A percentile compares a stretch with the other conserved stretches of the same genome.
Evolutionary conservation across 1,140 invertebrate genomes (phyloP).

Genomic region (Panagrolaimus sp.): DNA sequence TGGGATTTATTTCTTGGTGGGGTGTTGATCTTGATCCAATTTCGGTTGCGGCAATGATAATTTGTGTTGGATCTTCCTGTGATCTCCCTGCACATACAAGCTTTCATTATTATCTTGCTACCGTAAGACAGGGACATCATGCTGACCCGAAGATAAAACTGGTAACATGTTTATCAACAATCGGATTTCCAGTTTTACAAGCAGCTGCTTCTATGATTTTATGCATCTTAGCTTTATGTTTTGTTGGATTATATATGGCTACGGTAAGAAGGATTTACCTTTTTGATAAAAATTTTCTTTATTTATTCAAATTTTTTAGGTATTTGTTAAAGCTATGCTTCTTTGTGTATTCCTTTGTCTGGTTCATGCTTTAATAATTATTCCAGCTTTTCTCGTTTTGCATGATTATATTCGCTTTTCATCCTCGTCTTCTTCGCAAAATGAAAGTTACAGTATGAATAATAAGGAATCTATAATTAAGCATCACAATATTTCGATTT

Average conservation of each 20-base stretch:
- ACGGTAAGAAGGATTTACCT: too few relatives aligned
- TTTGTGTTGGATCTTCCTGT: slow-evolving; percentile 61
- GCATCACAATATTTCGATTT: too few relatives aligned
- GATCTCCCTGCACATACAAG: slow-evolving; percentile 49
- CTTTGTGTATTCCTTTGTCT: slow-evolving; percentile 53
- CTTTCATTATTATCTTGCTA: slow-evolving; percentile 44
- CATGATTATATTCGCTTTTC: slow-evolving; percentile 18
- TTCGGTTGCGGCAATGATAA: slow-evolving; percentile 62
- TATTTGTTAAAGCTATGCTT: slow-evolving; percentile 55
- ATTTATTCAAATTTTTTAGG: slow-evolving; percentile 32
- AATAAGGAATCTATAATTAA: too few relatives aligned
- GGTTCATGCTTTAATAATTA: slow-evolving; percentile 53
- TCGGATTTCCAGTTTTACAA: slow-evolving; percentile 54
- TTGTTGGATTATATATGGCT: too few relatives aligned
- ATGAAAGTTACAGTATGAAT: too few relatives aligned
- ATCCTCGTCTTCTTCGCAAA: too few relatives aligned
- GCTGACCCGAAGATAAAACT: slow-evolving; percentile 36
- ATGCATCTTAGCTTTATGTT: slow-evolving; percentile 23
- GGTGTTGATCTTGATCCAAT: slow-evolving; percentile 60
- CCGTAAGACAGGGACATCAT: slow-evolving; percentile 13
- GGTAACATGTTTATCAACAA: slow-evolving; percentile 56
- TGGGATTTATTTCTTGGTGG: slow-evolving; percentile 61
- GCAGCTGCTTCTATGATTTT: slow-evolving; percentile 51
- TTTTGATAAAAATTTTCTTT: too few relatives aligned
- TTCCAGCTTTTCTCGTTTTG: slow-evolving; percentile 54